Evolutionary conservation across 2,113 vertebrate species (phyloP), one percentile per base, ranked within the genome.

Genomic region (Epinephelus moara): DNA sequence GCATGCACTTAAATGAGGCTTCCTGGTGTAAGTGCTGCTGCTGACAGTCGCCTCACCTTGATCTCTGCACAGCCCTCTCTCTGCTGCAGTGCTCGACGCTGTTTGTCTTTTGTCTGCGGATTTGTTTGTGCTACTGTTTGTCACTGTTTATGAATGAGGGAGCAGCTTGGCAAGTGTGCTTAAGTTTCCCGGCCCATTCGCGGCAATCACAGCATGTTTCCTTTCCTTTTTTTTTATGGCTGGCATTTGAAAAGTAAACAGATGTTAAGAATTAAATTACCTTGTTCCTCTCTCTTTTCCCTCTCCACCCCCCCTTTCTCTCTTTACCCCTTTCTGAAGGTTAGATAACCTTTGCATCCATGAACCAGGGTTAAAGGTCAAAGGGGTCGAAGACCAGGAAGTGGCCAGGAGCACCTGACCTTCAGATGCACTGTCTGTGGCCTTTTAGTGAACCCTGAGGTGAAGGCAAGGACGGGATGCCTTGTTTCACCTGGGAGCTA

Each of bases 341-440:
- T 98, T 94, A 95, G 95, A 94, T 96, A 96, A 95, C 94, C 92
- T 93, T 93, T 89, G 90, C 89, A 40, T 88, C 89, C 79, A 85
- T 88, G 86, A 91, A 66, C 78, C 84, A 86, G 75, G 91, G 85
- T 87, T 94, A 92, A 93, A 89, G 82, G 77, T 94, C 80, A 84
- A 37, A 76, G 72, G 59, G 88, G 53, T 88, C 80, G 25, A 61
- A 52, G 72, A 84, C 63, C 27, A 42, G 79, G 79, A 85, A 75
- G 79, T 50, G 25, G 77, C 73, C 72, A 67, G 76, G 85, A 93
- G 90, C 80, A 63, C 77, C 77, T 84, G 86, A 84, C 86, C 77
- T 80, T 88, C 85, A 81, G 82, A 85, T 85, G 86, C 84, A 80
- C 81, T 75, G 80, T 82, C 82, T 75, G 82, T 80, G 66, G 82